phyloP scores from a whole-genome alignment of 2,888 invertebrate species.

The Rhabditoides inermis region DNA sequence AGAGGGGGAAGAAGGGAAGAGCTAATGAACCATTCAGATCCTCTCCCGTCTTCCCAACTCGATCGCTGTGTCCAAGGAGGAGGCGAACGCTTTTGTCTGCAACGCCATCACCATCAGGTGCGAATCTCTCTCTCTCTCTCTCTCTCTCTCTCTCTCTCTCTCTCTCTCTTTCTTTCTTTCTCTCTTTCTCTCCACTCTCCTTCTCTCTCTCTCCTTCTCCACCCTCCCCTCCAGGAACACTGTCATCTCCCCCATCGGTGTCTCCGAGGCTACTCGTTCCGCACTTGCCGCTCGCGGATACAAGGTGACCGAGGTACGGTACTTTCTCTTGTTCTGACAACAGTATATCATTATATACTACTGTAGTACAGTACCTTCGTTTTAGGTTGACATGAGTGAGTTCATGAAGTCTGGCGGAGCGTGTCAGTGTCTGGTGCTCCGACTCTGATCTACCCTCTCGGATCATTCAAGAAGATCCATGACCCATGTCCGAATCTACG shows the following conservation, averaged over 20 bases:
- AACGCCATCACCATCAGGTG: conserved; percentile 47
- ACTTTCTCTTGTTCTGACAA: neutral
- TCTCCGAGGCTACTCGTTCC: conserved; percentile 21
- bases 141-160: too few species aligned
- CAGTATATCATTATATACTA: neutral
- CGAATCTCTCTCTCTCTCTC: too few species aligned
- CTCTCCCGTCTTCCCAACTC: conserved; percentile 41
- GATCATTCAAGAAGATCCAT: too few species aligned
- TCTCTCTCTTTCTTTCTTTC: too few species aligned
- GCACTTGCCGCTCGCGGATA: conserved; percentile 38
- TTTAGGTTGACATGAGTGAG: conserved; percentile 46
- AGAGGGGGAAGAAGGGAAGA: neutral
- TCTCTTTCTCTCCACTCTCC: too few species aligned
- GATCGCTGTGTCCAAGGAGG: conserved; percentile 44
- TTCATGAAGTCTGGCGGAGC: conserved; percentile 53
- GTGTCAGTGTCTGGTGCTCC: conserved; percentile 49
- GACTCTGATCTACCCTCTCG: conserved; percentile 30
- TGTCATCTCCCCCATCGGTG: conserved; percentile 50
- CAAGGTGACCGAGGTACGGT: conserved; percentile 29
- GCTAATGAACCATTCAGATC: conserved; percentile 24
- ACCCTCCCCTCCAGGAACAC: conserved; percentile 35
- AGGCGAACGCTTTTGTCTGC: conserved; percentile 49
- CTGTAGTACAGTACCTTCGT: conserved; percentile 5
- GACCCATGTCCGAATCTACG: too few species aligned
- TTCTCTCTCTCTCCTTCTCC: too few species aligned